Percentiles rank a stretch among this genome's conserved stretches.
These are phyloP conservation scores for Sebastes trivittatus DNA, from an alignment of 2,797 vertebrate genomes.

Conservation along the genomic window DNA sequence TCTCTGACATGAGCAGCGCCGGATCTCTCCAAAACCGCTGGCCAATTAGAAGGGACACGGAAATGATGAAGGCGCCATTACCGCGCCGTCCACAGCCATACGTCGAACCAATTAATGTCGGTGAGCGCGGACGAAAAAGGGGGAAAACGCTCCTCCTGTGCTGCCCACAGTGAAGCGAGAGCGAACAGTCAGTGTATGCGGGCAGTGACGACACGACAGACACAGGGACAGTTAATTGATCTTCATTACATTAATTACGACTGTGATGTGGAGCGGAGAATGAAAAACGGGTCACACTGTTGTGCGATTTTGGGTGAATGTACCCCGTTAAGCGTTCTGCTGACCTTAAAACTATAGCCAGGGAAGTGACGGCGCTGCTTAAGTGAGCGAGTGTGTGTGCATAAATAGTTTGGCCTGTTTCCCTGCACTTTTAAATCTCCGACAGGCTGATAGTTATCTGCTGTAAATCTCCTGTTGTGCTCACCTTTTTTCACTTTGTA, in stretches of 20 bases:
- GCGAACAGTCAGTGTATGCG: conserved; percentile 14
- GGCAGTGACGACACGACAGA: conserved; percentile 48
- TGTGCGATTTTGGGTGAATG: conserved; percentile 30
- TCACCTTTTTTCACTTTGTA: not conserved
- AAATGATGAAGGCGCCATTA: conserved; percentile 70
- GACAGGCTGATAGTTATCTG: not conserved
- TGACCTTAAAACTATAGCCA: conserved; percentile 70
- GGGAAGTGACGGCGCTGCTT: conserved; percentile 16
- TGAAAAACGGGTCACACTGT: conserved; percentile 57
- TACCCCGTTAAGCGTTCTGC: conserved; percentile 43
- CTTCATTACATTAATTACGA: conserved; percentile 84
- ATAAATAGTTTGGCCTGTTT: conserved; percentile 15
- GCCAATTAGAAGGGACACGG: conserved; percentile 67
- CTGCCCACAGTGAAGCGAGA: conserved; percentile 11
- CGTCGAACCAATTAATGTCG: conserved; percentile 63
- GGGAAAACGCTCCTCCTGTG: not conserved
- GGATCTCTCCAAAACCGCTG: conserved; percentile 34
- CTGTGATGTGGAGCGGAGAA: conserved; percentile 66
- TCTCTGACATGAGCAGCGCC: conserved; percentile 14
- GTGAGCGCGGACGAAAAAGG: conserved; percentile 13
- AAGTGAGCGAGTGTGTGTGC: conserved; percentile 11
- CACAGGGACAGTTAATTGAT: conserved; percentile 76
- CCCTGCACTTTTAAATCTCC: conserved; percentile 12
- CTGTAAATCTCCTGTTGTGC: not conserved
- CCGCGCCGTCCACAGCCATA: conserved; percentile 36